Evolutionary conservation across 2,888 invertebrate genomes (phyloP).

Genomic region (Heliconius aoede): DNA sequence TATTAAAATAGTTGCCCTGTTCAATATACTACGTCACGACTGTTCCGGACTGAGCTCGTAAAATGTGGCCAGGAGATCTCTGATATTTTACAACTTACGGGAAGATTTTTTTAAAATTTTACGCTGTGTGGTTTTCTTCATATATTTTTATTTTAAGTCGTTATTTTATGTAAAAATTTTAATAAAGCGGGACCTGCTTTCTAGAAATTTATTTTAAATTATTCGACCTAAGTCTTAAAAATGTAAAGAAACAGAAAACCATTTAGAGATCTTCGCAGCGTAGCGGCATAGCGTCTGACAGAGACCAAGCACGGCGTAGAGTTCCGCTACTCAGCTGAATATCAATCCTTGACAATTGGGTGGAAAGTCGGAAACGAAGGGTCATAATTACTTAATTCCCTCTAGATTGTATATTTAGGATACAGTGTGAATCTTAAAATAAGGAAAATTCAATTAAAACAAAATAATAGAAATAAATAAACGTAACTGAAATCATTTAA

Average conservation of each 20-base stretch:
- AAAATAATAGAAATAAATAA: too few species aligned
- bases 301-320: too few species aligned
- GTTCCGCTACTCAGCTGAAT: too few species aligned
- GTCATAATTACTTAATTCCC: too few species aligned
- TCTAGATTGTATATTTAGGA: too few species aligned
- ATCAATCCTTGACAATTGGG: too few species aligned
- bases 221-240: neutral
- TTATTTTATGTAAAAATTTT: neutral
- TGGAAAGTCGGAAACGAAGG: too few species aligned
- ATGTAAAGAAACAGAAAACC: neutral
- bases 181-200: neutral
- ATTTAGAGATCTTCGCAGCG: neutral
- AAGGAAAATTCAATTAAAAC: neutral
- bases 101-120: neutral
- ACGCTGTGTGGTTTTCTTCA: neutral
- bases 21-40: conserved; percentile 31
- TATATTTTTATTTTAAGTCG: neutral
- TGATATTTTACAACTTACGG: neutral
- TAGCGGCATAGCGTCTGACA: too few species aligned
- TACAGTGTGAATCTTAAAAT: neutral
- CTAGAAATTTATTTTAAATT: neutral
- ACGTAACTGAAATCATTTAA: neutral
- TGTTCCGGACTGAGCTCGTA: conserved; percentile 16
- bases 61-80: neutral
- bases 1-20: conserved; percentile 34